These are phyloP conservation scores for Phoxinus phoxinus DNA, from an alignment of 2,113 vertebrate genomes.

Conservation along the genomic window DNA sequence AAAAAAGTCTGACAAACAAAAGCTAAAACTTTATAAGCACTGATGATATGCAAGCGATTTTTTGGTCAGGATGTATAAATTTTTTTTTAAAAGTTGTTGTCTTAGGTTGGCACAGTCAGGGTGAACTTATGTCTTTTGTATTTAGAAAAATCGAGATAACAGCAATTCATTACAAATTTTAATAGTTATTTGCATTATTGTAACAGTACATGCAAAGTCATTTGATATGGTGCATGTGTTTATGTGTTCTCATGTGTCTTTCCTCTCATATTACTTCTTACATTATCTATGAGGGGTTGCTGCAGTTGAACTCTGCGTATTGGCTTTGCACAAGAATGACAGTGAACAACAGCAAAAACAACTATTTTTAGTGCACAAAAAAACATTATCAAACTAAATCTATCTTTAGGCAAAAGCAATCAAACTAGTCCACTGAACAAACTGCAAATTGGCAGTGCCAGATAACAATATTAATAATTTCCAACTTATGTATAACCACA, in stretches of 20 bases:
- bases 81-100: background rate
- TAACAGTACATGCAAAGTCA: constrained; percentile 12
- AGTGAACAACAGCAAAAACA: background rate
- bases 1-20: background rate
- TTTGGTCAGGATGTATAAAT: background rate
- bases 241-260: constrained; percentile 35
- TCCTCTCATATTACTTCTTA: constrained; percentile 64
- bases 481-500: background rate
- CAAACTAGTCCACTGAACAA: background rate
- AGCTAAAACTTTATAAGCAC: background rate
- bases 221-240: constrained; percentile 25
- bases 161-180: background rate
- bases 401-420: background rate
- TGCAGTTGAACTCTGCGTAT: constrained; percentile 16
- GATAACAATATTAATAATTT: background rate
- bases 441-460: background rate
- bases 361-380: background rate
- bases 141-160: background rate
- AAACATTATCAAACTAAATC: background rate
- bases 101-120: background rate
- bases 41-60: background rate
- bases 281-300: constrained; percentile 72
- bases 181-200: background rate
- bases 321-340: background rate
- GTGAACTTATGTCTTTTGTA: background rate